These are phyloP conservation scores for Gymnarchus niloticus DNA, from an alignment of 2,113 vertebrate genomes.

Conservation along the genomic window DNA sequence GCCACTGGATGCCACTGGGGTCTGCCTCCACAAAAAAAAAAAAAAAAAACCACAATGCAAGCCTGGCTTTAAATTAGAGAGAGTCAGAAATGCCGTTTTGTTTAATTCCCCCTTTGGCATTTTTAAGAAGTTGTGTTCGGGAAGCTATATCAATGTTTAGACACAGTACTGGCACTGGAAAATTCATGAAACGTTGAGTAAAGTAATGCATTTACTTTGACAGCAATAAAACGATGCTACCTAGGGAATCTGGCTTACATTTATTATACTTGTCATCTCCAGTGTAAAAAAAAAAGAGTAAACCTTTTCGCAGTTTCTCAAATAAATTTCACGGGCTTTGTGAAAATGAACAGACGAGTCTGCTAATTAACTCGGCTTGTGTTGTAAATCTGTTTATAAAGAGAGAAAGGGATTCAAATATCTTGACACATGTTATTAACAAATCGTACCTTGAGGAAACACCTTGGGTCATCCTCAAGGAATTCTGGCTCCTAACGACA, in stretches of 20 bases:
- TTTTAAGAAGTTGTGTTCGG: not conserved
- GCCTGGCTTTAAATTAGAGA: not conserved
- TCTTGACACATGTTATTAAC: slow-evolving; percentile 96
- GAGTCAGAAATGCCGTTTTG: not conserved
- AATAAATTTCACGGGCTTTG: slow-evolving; percentile 74
- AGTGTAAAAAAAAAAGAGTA: slow-evolving; percentile 59
- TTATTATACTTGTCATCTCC: slow-evolving; percentile 72
- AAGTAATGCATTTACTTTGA: not conserved
- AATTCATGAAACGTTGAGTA: not conserved
- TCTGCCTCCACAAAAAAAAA: not conserved
- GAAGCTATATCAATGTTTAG: not conserved
- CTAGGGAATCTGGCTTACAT: slow-evolving; percentile 57
- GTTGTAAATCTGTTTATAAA: slow-evolving; percentile 86
- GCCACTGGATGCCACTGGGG: no score
- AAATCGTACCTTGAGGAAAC: slow-evolving; percentile 87
- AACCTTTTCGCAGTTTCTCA: slow-evolving; percentile 61
- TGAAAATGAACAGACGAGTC: slow-evolving; percentile 91
- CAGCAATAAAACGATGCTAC: slow-evolving; percentile 34
- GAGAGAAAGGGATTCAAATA: slow-evolving; percentile 85
- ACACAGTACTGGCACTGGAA: not conserved
- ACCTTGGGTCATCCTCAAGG: slow-evolving; percentile 57
- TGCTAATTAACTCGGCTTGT: slow-evolving; percentile 88
- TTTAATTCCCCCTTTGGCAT: not conserved
- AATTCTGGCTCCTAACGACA: slow-evolving; percentile 48
- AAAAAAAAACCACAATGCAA: not conserved